phyloP scores from a whole-genome alignment of 2,113 vertebrate genomes.

The Anoura caudifer region DNA sequence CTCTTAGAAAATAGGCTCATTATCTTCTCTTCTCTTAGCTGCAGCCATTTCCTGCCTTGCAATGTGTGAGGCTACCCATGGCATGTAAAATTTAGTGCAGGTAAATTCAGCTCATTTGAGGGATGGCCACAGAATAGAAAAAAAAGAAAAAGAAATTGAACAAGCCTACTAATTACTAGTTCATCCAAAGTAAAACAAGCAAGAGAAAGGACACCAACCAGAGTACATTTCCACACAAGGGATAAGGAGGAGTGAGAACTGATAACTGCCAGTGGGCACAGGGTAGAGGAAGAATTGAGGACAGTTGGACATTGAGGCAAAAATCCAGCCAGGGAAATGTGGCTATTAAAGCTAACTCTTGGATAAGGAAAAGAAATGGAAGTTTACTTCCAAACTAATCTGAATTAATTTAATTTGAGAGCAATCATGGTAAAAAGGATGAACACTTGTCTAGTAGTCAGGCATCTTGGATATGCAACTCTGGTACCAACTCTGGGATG shows the following conservation, averaged over 20 bases:
- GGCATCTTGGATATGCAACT: not conserved
- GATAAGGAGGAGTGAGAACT: not conserved
- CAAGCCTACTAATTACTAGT: not conserved
- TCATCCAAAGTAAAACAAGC: not conserved
- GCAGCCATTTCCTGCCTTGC: conserved; percentile 46
- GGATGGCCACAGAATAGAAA: not conserved
- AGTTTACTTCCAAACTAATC: conserved; percentile 30
- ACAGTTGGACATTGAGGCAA: not conserved
- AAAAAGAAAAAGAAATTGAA: not conserved
- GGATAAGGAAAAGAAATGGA: conserved; percentile 8
- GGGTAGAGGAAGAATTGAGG: not conserved
- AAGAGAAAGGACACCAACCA: not conserved
- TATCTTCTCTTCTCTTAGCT: conserved; percentile 64
- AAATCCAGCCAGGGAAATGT: not conserved
- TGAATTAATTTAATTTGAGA: conserved; percentile 42
- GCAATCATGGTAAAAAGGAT: not conserved
- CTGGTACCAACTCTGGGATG: not conserved
- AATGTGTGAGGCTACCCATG: conserved; percentile 50
- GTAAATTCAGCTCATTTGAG: conserved; percentile 18
- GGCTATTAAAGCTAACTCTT: conserved; percentile 1
- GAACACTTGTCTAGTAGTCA: not conserved
- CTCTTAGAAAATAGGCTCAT: conserved; percentile 65
- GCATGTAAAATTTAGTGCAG: conserved; percentile 48
- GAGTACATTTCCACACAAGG: not conserved
- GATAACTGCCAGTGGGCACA: not conserved